These are phyloP conservation scores for Ptilorrhoa leucosticta DNA, from an alignment of 2,113 vertebrate genomes.

Conservation along the genomic window DNA sequence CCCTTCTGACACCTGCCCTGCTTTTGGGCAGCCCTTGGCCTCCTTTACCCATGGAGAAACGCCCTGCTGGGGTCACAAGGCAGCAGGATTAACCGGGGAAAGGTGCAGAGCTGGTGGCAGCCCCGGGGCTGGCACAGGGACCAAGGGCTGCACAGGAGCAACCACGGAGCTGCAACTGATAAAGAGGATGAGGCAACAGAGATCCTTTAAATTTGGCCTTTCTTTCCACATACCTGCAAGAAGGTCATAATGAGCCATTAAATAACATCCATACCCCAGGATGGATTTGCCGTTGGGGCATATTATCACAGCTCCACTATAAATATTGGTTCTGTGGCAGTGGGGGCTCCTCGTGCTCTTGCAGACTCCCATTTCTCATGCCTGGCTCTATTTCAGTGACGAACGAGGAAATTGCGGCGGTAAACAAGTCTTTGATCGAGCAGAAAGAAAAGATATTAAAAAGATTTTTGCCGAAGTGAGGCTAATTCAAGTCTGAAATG, in stretches of 20 bases:
- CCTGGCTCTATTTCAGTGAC: neutral
- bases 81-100: neutral
- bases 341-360: neutral
- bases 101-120: neutral
- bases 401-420: neutral
- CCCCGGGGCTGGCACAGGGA: neutral
- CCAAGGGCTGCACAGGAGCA: neutral
- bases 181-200: neutral
- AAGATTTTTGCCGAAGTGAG: conserved; percentile 22
- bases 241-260: neutral
- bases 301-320: neutral
- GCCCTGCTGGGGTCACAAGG: neutral
- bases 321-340: neutral
- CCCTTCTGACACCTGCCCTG: neutral
- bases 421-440: conserved; percentile 39
- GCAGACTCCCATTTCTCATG: neutral
- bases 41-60: neutral
- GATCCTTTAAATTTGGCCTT: neutral
- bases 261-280: neutral
- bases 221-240: neutral
- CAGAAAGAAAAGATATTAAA: neutral
- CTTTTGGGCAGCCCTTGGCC: neutral
- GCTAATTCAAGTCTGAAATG: conserved; percentile 22
- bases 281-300: neutral
- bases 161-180: neutral